Conservation (phyloP, 2,888 invertebrate genomes). For the Koerneria pararmatus region DNA sequence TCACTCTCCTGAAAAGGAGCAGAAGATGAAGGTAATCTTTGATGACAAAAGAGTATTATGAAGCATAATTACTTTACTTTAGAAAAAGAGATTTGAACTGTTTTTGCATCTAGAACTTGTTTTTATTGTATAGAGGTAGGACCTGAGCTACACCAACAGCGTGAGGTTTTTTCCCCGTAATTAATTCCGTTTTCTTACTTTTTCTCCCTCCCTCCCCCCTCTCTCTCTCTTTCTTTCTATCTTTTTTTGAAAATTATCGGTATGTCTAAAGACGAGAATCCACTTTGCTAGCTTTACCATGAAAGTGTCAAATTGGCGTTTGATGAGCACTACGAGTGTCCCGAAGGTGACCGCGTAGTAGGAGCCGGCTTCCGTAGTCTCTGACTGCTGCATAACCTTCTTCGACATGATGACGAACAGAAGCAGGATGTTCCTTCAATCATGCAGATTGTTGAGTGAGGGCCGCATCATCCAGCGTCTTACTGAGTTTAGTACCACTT, state of each 20-base stretch:
- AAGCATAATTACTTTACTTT: neutral
- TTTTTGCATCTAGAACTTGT: too few relatives aligned
- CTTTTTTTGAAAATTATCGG: neutral
- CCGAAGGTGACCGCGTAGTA: constrained; percentile 80
- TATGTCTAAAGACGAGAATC: neutral
- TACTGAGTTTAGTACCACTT: too few relatives aligned
- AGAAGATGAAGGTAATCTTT: too few relatives aligned
- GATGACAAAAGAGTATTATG: too few relatives aligned
- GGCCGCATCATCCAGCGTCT: too few relatives aligned
- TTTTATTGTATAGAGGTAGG: too few relatives aligned
- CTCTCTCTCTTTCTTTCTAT: neutral
- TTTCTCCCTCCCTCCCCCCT: too few relatives aligned
- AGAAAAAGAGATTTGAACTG: too few relatives aligned
- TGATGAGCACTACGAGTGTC: constrained; percentile 79
- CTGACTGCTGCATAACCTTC: constrained; percentile 73
- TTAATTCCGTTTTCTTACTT: too few relatives aligned
- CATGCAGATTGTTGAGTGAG: constrained; percentile 41
- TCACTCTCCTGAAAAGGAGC: constrained; percentile 35
- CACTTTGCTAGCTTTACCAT: constrained; percentile 66
- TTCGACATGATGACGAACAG: constrained; percentile 84
- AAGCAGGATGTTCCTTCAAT: constrained; percentile 81
- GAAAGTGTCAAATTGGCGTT: constrained; percentile 83
- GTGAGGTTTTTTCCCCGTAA: too few relatives aligned
- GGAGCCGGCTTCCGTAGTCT: constrained; percentile 69
- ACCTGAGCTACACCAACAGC: too few relatives aligned